A percentile compares a stretch with the other conserved stretches of the same genome.
phyloP scores from a whole-genome alignment of 2,113 vertebrate species.

The Oriolus oriolus region DNA sequence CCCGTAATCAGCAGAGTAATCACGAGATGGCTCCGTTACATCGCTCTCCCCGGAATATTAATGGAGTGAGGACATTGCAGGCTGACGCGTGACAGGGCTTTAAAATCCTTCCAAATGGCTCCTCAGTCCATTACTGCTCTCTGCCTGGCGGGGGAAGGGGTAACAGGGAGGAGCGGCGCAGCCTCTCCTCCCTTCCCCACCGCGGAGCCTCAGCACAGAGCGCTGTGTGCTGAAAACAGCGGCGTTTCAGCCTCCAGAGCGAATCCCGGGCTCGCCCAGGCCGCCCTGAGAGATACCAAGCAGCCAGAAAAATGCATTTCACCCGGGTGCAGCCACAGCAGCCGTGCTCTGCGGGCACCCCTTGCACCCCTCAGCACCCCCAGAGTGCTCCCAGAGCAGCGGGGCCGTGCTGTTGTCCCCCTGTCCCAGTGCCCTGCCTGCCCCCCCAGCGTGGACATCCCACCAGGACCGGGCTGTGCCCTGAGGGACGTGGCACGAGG shows the following conservation, averaged over 20 bases:
- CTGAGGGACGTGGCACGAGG: fast-evolving
- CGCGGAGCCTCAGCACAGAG: not conserved
- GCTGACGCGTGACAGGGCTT: not conserved
- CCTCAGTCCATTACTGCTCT: not conserved
- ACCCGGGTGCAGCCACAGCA: not conserved
- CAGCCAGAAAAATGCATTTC: not conserved
- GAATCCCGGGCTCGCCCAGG: fast-evolving
- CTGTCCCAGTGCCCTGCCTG: not conserved
- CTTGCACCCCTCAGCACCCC: not conserved
- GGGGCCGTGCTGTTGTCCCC: not conserved
- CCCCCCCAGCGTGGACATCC: no score
- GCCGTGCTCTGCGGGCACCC: not conserved
- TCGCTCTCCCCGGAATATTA: slow-evolving; percentile 11
- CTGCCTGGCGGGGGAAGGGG: not conserved
- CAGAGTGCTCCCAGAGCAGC: not conserved
- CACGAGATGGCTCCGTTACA: not conserved
- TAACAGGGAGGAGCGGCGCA: fast-evolving
- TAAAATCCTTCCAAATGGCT: not conserved
- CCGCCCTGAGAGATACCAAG: not conserved
- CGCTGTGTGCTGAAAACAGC: fast-evolving
- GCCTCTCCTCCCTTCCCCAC: not conserved
- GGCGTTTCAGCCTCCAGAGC: not conserved
- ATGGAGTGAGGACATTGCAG: not conserved
- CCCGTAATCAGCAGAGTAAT: slow-evolving; percentile 24
- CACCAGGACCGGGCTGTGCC: not conserved